Percentiles rank a stretch among this genome's conserved stretches.
Conservation (phyloP, 2,797 vertebrate genomes). For the Anguilla megastoma region DNA sequence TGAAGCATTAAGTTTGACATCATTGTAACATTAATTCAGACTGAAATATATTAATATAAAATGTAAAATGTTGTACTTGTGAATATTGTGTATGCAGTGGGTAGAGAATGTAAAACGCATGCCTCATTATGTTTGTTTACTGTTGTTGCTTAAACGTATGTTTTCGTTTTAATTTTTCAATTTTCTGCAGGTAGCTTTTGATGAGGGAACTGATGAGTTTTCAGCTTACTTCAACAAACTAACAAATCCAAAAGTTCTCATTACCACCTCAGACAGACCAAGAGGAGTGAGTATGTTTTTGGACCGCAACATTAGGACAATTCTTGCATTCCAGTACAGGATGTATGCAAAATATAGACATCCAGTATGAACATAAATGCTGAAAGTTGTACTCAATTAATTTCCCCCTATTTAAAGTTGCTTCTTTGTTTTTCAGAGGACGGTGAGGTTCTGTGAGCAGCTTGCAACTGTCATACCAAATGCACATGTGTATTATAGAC, state of each 20-base stretch:
- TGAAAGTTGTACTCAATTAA: not conserved
- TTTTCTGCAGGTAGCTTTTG: conserved; percentile 83
- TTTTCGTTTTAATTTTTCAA: not conserved
- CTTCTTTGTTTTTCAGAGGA: conserved; percentile 73
- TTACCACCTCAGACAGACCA: conserved; percentile 96
- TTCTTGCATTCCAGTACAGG: not conserved
- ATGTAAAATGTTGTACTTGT: not conserved
- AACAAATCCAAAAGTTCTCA: conserved; percentile 93
- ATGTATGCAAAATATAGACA: not conserved
- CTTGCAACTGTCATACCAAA: conserved; percentile 87
- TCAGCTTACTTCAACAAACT: conserved; percentile 93
- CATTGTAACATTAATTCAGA: not conserved
- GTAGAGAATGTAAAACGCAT: not conserved
- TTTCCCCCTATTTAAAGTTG: not conserved
- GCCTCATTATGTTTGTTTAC: not conserved
- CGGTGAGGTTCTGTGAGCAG: conserved; percentile 89
- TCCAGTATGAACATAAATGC: not conserved
- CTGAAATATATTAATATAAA: not conserved
- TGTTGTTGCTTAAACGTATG: not conserved
- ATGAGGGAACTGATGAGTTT: conserved; percentile 97
- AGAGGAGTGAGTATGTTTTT: conserved; percentile 79
- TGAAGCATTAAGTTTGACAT: not conserved
- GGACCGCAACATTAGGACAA: not conserved
- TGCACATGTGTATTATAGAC: conserved; percentile 92
- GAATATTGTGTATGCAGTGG: not conserved